A percentile compares a stretch with the other conserved stretches of the same genome.
Conservation (phyloP, 2,888 invertebrate species). For the Disparrhopalites patrizii region DNA sequence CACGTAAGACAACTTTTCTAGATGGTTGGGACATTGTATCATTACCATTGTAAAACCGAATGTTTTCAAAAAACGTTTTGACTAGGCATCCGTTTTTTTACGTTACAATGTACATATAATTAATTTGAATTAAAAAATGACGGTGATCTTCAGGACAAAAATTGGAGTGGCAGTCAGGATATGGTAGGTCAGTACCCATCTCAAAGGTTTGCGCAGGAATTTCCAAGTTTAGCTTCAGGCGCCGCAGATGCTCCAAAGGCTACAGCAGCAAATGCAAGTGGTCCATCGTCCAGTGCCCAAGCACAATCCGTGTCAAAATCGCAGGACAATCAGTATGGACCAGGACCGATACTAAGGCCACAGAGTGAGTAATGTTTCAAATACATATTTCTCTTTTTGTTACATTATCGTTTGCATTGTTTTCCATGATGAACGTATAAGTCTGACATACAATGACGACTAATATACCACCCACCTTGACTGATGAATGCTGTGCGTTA, state of each 20-base stretch:
- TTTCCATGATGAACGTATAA: constrained; percentile 33
- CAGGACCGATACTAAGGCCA: constrained; percentile 48
- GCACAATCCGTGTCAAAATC: constrained; percentile 40
- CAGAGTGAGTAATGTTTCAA: constrained; percentile 41
- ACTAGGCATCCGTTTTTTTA: too few species aligned
- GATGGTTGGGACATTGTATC: too few species aligned
- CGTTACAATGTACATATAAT: too few species aligned
- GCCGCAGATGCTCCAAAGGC: constrained; percentile 27
- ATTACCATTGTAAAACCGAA: too few species aligned
- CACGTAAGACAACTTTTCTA: too few species aligned
- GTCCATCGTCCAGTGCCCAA: constrained; percentile 24
- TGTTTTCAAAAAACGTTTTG: too few species aligned
- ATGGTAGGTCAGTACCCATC: constrained; percentile 38
- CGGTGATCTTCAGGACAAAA: constrained; percentile 42
- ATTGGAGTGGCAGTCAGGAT: constrained; percentile 44
- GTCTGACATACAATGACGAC: constrained; percentile 35
- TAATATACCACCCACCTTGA: constrained; percentile 36
- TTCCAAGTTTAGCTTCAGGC: constrained; percentile 38
- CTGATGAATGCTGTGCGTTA: constrained; percentile 25
- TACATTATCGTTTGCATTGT: neutral
- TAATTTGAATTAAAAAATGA: too few species aligned
- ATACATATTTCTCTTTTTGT: neutral
- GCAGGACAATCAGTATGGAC: constrained; percentile 48
- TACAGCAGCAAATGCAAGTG: constrained; percentile 29
- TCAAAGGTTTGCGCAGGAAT: constrained; percentile 48